These are phyloP conservation scores for Lontra canadensis DNA, from an alignment of 2,113 vertebrate genomes.

Conservation along the genomic window DNA sequence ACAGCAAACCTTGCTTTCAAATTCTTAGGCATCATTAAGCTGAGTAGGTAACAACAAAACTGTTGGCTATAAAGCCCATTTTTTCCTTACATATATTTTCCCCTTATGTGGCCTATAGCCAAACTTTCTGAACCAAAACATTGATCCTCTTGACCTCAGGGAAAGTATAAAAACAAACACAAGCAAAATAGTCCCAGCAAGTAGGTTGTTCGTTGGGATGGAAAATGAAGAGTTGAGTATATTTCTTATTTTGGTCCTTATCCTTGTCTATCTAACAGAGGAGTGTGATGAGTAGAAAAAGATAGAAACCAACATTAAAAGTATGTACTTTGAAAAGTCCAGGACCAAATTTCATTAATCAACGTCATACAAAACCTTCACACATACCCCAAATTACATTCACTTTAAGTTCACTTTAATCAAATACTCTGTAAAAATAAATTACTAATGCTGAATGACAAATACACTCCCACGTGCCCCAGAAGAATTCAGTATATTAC, in stretches of 20 bases:
- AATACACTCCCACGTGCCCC: not conserved
- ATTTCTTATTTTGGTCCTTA: not conserved
- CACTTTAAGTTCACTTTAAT: not conserved
- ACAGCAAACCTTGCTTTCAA: conserved; percentile 28
- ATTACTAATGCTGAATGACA: not conserved
- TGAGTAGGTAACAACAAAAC: not conserved
- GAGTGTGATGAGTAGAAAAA: not conserved
- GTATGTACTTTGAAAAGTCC: not conserved
- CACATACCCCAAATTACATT: not conserved
- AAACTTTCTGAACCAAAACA: conserved; percentile 2
- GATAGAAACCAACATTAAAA: conserved; percentile 7
- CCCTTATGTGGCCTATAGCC: not conserved
- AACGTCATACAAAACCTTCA: not conserved
- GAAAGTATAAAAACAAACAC: not conserved
- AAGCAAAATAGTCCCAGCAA: not conserved
- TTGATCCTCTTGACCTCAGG: not conserved
- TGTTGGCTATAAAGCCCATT: not conserved
- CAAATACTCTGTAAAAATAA: conserved; percentile 21
- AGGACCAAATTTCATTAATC: conserved; percentile 17
- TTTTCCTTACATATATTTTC: not conserved
- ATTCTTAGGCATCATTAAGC: not conserved
- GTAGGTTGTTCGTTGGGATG: not conserved
- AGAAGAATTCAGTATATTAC: not conserved
- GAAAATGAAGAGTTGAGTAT: not conserved
- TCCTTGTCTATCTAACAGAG: not conserved